Percentiles rank a stretch among this genome's conserved stretches.
Evolutionary conservation across 2,113 vertebrate species (phyloP).

Genomic region (Nothoprocta pentlandii): DNA sequence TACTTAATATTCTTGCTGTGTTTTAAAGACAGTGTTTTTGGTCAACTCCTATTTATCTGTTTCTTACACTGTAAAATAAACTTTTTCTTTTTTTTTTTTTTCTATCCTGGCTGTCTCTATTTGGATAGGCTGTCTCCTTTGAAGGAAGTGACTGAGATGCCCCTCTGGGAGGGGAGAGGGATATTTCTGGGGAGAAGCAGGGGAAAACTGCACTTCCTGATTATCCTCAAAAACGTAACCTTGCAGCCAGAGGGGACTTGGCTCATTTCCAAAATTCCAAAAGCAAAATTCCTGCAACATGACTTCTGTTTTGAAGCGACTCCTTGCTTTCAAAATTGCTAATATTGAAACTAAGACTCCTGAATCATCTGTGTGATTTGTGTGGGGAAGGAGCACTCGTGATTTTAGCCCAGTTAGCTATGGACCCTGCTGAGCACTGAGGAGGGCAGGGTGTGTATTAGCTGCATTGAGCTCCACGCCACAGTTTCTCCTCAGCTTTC

Average conservation of each 20-base stretch:
- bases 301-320: not conserved
- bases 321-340: not conserved
- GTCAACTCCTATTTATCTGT: rapidly evolving
- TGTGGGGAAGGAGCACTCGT: not conserved
- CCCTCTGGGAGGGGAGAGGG: not conserved
- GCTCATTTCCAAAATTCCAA: not conserved
- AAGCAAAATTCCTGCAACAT: not conserved
- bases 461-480: not conserved
- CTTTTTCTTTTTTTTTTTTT: not conserved
- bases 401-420: not conserved
- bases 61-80: not conserved
- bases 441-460: not conserved
- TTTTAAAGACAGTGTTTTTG: not conserved
- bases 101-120: not conserved
- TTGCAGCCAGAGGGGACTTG: not conserved
- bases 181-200: not conserved
- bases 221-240: not conserved
- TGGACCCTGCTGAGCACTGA: rapidly evolving
- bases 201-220: not conserved
- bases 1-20: not conserved
- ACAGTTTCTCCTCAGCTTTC: not conserved
- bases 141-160: not conserved
- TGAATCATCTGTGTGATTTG: not conserved
- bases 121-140: not conserved
- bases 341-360: not conserved